Evolutionary conservation across 1,140 invertebrate species (phyloP), one percentile per base, ranked within the genome.

Genomic region (Rhyacophila brunnea): DNA sequence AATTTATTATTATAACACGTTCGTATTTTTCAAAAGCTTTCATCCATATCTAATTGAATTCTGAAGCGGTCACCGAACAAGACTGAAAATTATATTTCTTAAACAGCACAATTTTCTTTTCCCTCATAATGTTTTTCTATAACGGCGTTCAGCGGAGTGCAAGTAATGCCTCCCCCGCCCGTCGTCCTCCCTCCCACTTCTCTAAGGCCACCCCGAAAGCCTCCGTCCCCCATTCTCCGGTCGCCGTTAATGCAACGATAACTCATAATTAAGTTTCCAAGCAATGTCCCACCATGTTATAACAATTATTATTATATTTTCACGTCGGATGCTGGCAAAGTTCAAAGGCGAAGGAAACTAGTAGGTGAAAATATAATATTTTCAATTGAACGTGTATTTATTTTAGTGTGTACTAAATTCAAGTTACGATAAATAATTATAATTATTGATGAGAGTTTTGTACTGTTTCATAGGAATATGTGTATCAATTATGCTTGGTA

Each of bases 261-360:
- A 63, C 61, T 63, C 61, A 63, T 63, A 63, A 63, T 58, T 63
- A 63, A 63, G 56, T 63, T 63, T 58, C 57, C 48, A 52, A 52
- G 52, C 48, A 42, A 44, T 34, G 43, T 32, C 17, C 47, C 43
- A 49, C 59, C 52, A 28, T 42, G 11, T 40, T 15, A 40, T 40
- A 6, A 40, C 38, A 40, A 28, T 28, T 28, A 28, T 28, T 28
- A 28, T 28, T 28, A 28, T 9, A 28, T 28, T 28, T 28, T 28
- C 9, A 9, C 23, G 23, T 28, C 23, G 23, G 23, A 28, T 28
- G 23, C 23, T 28, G 23, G 23, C 9, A 28, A 28, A 28, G 23
- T 28, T 28, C 23, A 28, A 28, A 3, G 4, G 23, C 3, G 23
- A 28, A 28, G 3, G 11, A 13, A n/a, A 40, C 11, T 40, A 40